Percentiles rank a stretch among this genome's conserved stretches.
These are phyloP conservation scores for Alaudala cheleensis DNA, from an alignment of 2,113 vertebrate species.

Conservation along the genomic window DNA sequence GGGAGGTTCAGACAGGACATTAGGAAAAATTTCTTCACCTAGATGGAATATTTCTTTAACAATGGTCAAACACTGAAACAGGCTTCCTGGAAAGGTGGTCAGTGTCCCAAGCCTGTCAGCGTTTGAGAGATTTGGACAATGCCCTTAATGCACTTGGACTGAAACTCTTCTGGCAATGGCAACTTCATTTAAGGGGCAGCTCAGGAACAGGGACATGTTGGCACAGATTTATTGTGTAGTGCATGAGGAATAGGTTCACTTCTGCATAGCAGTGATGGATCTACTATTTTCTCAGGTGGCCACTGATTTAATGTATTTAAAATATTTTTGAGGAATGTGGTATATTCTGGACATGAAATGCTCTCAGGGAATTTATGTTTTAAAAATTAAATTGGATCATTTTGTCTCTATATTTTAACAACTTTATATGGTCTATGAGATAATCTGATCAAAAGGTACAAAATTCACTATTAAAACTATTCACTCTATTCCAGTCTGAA, in stretches of 20 bases:
- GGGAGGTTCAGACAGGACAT: not conserved
- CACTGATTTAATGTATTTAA: not conserved
- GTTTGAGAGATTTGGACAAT: not conserved
- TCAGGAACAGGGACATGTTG: not conserved
- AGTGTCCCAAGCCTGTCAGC: too few relatives aligned
- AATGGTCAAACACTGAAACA: not conserved
- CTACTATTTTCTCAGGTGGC: not conserved
- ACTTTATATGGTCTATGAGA: not conserved
- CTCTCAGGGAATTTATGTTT: not conserved
- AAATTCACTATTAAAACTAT: not conserved
- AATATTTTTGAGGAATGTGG: not conserved
- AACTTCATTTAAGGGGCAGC: not conserved
- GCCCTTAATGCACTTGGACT: not conserved
- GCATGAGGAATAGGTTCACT: not conserved
- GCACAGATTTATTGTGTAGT: not conserved
- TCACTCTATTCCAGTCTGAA: not conserved
- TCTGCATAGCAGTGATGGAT: not conserved
- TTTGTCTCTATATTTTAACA: not conserved
- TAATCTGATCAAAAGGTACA: not conserved
- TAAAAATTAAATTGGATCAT: not conserved
- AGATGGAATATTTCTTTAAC: not conserved
- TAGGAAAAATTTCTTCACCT: not conserved
- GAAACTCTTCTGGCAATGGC: not conserved
- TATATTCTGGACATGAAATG: not conserved
- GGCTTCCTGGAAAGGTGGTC: not conserved